A percentile compares a stretch with the other conserved stretches of the same genome.
Conservation (phyloP, 2,113 vertebrate species). For the Vireo altiloquus region DNA sequence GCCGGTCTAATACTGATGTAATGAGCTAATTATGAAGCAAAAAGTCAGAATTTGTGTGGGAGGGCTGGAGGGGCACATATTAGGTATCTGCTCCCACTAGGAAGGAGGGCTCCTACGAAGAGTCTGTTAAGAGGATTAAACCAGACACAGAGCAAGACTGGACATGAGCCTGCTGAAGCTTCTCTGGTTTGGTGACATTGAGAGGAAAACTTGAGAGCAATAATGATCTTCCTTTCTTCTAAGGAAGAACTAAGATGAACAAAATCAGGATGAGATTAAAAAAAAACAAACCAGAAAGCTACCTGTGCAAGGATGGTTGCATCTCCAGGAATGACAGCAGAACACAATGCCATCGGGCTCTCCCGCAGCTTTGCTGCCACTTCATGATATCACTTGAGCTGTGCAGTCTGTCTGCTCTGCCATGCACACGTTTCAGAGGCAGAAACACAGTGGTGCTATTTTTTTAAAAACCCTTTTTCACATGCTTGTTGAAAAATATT, state of each 20-base stretch:
- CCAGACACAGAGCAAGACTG: background rate
- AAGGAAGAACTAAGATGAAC: background rate
- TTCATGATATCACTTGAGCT: background rate
- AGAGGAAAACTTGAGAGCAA: background rate
- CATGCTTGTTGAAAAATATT: background rate
- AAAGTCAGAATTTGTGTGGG: background rate
- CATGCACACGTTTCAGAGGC: background rate
- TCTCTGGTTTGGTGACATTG: background rate
- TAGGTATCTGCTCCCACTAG: background rate
- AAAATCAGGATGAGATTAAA: background rate
- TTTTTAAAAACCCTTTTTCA: background rate
- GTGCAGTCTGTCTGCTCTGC: background rate
- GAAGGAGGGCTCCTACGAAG: background rate
- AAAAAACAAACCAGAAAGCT: background rate
- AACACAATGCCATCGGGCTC: background rate
- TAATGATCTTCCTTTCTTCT: background rate
- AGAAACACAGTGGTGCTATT: background rate
- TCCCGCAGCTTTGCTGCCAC: rapidly evolving
- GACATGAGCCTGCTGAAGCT: background rate
- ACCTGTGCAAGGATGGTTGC: rapidly evolving
- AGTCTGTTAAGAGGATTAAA: background rate
- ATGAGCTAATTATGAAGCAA: background rate
- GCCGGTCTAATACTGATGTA: background rate
- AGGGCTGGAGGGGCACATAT: background rate
- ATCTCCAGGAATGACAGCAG: background rate